phyloP scores from a whole-genome alignment of 1,140 invertebrate species.

The Hesperophylax magnus region DNA sequence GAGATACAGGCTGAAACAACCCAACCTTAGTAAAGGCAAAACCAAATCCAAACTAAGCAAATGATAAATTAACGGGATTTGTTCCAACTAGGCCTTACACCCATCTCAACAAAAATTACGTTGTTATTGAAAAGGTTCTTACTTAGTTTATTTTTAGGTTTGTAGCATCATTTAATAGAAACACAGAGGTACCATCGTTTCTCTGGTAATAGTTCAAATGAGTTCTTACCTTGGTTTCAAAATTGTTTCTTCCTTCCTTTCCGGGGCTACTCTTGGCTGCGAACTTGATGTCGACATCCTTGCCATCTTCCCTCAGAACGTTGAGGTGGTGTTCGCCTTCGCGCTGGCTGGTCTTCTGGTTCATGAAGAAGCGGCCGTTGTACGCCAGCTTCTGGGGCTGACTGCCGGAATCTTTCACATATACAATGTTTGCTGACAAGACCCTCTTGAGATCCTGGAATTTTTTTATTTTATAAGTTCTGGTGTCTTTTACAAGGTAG shows the following conservation, averaged over 20 bases:
- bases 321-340: conserved; percentile 9
- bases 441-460: conserved; percentile 24
- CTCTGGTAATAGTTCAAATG: not conserved
- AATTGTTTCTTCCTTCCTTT: not conserved
- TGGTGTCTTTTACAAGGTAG: too few species aligned
- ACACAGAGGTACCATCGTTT: too few species aligned
- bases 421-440: not conserved
- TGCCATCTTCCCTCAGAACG: not conserved
- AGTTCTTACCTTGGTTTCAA: conserved; percentile 18
- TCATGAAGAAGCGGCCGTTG: conserved; percentile 61
- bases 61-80: too few species aligned
- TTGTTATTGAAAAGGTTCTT: too few species aligned
- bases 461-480: too few species aligned
- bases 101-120: too few species aligned
- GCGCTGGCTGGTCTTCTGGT: conserved; percentile 43
- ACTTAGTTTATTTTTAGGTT: too few species aligned
- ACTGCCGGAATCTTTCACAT: conserved; percentile 67
- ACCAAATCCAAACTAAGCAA: too few species aligned
- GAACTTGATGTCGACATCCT: conserved; percentile 27
- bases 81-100: too few species aligned
- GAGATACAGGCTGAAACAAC: too few species aligned
- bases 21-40: too few species aligned
- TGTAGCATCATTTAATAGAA: too few species aligned
- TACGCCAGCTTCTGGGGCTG: conserved; percentile 63
- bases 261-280: conserved; percentile 5